These are phyloP conservation scores for Gyrodactylus salaris DNA, from an alignment of 1,140 invertebrate genomes.

Conservation along the genomic window DNA sequence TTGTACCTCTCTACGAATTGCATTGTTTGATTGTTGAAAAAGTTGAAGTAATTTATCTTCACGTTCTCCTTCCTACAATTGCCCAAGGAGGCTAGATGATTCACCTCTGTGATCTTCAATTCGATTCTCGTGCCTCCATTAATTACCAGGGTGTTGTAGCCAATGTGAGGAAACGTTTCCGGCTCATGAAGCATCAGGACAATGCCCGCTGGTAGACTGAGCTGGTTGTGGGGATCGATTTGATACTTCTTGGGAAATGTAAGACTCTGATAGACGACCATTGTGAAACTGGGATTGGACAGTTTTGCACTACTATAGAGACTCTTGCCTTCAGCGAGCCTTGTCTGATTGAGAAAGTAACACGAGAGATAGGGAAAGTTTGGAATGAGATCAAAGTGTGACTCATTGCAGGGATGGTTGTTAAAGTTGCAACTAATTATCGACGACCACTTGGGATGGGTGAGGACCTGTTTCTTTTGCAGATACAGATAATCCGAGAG, in stretches of 20 bases:
- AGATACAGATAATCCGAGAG: not conserved
- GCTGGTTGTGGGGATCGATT: not conserved
- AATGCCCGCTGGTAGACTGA: not conserved
- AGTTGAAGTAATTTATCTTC: not conserved
- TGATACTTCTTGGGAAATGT: not conserved
- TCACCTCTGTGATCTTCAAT: not conserved
- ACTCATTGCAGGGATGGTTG: not conserved
- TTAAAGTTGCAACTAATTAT: not conserved
- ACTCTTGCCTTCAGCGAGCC: not conserved
- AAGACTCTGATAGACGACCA: not conserved
- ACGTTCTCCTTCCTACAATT: not conserved
- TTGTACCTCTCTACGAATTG: not conserved
- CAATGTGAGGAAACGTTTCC: conserved; percentile 7
- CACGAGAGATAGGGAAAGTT: not conserved
- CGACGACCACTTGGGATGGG: not conserved
- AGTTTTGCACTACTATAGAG: not conserved
- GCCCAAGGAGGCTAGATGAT: not conserved
- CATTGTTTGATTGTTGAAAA: not conserved
- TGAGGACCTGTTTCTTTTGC: not conserved
- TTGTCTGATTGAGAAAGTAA: not conserved
- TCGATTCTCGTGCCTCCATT: not conserved
- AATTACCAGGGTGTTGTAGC: not conserved
- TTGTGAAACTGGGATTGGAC: not conserved
- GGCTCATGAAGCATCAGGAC: conserved; percentile 6
- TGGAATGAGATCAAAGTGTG: not conserved